These are phyloP conservation scores for Cecropterus lyciades DNA, from an alignment of 1,140 invertebrate species.

Conservation along the genomic window DNA sequence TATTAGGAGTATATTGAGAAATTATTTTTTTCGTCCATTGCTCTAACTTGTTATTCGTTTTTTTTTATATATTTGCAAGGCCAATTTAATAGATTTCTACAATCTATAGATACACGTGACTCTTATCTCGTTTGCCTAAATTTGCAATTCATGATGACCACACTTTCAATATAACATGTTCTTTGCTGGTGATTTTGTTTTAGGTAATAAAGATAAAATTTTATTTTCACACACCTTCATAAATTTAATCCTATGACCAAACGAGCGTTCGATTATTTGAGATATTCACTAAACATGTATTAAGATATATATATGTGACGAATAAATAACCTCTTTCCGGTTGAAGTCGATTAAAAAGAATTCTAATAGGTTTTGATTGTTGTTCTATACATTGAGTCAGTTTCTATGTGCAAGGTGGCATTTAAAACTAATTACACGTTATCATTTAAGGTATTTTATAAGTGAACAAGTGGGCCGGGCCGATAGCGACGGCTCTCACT, in stretches of 20 bases:
- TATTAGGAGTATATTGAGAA: no score
- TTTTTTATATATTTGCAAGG: no score
- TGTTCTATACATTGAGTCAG: background rate
- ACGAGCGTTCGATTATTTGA: no score
- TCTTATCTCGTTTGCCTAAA: background rate
- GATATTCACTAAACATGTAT: no score
- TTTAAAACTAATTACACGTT: conserved; percentile 19
- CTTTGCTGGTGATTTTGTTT: background rate
- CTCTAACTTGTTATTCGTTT: no score
- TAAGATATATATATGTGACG: background rate
- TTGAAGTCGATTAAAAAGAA: no score
- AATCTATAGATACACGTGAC: background rate
- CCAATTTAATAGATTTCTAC: no score
- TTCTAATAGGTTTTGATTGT: background rate
- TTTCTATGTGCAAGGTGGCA: conserved; percentile 6
- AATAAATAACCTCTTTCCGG: no score
- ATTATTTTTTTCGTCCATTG: no score
- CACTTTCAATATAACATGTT: background rate
- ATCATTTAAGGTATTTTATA: conserved; percentile 19
- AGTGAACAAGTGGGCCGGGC: conserved; percentile 9
- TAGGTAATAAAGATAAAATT: background rate
- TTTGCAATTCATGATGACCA: background rate
- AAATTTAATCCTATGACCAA: background rate
- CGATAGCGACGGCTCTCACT: conserved; percentile 10
- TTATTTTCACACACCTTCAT: background rate